Evolutionary conservation across 1,140 invertebrate species (phyloP).

Genomic region (Babylonia areolata): DNA sequence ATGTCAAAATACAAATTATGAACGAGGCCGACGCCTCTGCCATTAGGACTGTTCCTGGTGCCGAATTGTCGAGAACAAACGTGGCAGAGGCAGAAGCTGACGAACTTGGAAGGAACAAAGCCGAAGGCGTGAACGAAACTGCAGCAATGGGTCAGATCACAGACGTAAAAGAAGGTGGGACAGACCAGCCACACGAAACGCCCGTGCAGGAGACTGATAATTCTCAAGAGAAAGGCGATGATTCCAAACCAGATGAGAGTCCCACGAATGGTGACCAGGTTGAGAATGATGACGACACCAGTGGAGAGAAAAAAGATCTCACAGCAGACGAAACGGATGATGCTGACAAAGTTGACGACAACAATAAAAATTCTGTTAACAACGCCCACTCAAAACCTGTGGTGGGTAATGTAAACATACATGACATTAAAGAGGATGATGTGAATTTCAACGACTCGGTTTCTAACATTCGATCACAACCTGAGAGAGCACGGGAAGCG

Average conservation of each 20-base stretch:
- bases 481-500: neutral
- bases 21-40: conserved; percentile 15
- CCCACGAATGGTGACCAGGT: neutral
- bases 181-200: neutral
- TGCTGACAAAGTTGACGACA: too few relatives aligned
- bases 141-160: conserved; percentile 17
- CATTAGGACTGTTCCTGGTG: neutral
- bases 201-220: neutral
- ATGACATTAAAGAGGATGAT: conserved; percentile 1
- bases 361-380: neutral
- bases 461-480: conserved; percentile 25
- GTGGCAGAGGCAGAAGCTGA: neutral
- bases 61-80: neutral
- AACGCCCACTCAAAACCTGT: neutral
- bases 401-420: neutral
- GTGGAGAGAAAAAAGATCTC: conserved; percentile 1
- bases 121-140: neutral
- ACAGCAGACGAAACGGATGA: neutral
- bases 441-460: conserved; percentile 29
- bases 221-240: neutral
- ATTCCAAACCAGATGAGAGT: neutral
- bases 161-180: conserved; percentile 15
- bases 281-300: conserved; percentile 9
- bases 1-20: conserved; percentile 24
- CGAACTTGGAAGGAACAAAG: neutral